Evolutionary conservation across 2,797 vertebrate species (phyloP), one percentile per base, ranked within the genome.

Genomic region (Pantherophis alleghaniensis): DNA sequence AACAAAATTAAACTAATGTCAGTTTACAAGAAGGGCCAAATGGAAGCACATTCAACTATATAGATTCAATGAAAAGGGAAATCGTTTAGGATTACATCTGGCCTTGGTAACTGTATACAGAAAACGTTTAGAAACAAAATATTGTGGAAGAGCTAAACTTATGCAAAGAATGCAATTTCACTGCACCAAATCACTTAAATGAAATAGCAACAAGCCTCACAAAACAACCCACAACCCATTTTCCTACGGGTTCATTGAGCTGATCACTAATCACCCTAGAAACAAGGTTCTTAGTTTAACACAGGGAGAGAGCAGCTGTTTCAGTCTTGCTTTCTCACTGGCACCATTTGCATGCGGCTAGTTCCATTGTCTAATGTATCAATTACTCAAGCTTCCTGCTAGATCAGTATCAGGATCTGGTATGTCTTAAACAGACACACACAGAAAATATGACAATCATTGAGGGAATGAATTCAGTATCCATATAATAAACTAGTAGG

Each of bases 381-480:
- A 97, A 96, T 97, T 97, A 97, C 90, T 97, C 94, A 98, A 96
- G 95, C 93, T 96, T 92, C 92, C 55, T 95, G 95, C 96, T 94
- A 95, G n/a, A 95, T 95, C 91, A 92, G 96, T 97, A 98, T 97
- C 96, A 94, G 94, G 96, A 98, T 95, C 96, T 61, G 91, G 57
- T 61, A 86, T 86, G 57, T 90, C 94, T 96, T 95, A 95, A 97
- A 94, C 20, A 83, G 7, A 79, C 20, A 47, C 32, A 74, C 7
- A 79, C 37, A 86, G 92, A 97, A 97, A 94, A 94, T 90, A 95
- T 89, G 37, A 94, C 94, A 57, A 92, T 94, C 93, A 96, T 56
- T 60, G 51, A 94, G 92, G 66, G 90, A 94, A 2, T 69, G 12
- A 91, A 93, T 32, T 95, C 93, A 93, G 14, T 86, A 92, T 93